These are phyloP conservation scores for Tyto alba DNA, from an alignment of 2,113 vertebrate genomes.

Conservation along the genomic window DNA sequence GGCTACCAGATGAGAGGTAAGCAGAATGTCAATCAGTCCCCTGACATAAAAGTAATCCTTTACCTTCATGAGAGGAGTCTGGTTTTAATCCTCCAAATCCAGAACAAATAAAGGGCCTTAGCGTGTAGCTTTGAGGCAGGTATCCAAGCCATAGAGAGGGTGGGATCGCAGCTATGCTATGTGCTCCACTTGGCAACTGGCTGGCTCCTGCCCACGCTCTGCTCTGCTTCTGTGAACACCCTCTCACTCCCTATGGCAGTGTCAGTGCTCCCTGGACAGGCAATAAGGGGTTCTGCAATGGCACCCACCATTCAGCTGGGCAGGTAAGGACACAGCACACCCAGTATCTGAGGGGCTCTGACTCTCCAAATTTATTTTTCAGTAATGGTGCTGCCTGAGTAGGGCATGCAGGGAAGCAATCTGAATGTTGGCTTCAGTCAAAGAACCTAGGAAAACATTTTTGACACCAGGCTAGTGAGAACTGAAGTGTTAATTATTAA, in stretches of 20 bases:
- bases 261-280: neutral
- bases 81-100: neutral
- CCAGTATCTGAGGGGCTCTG: neutral
- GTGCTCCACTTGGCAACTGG: neutral
- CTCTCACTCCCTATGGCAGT: too few relatives aligned
- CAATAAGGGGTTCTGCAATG: neutral
- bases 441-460: neutral
- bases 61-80: neutral
- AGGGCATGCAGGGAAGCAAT: neutral
- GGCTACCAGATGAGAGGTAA: neutral
- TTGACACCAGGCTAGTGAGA: neutral
- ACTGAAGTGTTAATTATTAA: neutral
- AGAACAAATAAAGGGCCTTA: neutral
- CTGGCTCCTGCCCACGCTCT: neutral
- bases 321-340: neutral
- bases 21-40: neutral
- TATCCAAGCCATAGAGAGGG: neutral
- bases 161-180: rapidly evolving
- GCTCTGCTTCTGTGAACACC: rapidly evolving
- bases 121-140: neutral
- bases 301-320: neutral
- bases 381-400: neutral
- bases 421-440: neutral
- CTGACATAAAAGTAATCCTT: neutral
- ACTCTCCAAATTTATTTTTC: neutral